These are phyloP conservation scores for Saccopteryx bilineata DNA, from an alignment of 2,113 vertebrate species.

Conservation along the genomic window DNA sequence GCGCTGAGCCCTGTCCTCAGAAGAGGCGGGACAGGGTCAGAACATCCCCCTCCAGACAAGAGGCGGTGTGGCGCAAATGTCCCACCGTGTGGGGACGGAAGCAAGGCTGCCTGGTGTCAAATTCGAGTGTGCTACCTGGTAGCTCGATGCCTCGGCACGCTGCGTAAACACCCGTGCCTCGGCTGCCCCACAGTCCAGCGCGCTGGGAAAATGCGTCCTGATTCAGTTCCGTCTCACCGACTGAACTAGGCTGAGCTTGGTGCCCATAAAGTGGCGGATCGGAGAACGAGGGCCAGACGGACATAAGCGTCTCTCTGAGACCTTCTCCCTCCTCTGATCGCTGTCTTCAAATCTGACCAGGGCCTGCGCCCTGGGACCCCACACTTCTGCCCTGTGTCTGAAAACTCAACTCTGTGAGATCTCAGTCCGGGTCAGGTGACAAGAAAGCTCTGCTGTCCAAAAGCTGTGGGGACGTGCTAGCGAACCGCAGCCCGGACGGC, in stretches of 20 bases:
- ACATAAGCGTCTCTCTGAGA: not conserved
- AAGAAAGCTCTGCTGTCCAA: not conserved
- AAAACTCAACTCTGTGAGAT: not conserved
- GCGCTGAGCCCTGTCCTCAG: not conserved
- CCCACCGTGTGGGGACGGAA: rapidly evolving
- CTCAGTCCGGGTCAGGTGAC: not conserved
- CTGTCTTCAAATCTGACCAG: not conserved
- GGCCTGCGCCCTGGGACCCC: not conserved
- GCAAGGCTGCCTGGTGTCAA: not conserved
- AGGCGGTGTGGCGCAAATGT: rapidly evolving
- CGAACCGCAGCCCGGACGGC: not conserved
- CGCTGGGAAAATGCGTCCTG: not conserved
- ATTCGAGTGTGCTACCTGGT: not conserved
- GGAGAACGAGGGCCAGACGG: not conserved
- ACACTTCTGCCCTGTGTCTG: rapidly evolving
- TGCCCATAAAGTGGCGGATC: not conserved
- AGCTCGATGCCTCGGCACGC: not conserved
- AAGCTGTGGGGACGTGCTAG: not conserved
- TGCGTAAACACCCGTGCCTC: not conserved
- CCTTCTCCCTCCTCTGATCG: rapidly evolving
- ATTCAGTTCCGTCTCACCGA: not conserved
- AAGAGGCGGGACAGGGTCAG: not conserved
- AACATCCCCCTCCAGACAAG: not conserved
- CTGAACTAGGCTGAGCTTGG: rapidly evolving
- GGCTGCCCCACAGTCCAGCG: not conserved